Conservation (phyloP, 2,113 vertebrate genomes). For the Oncorhynchus tshawytscha region DNA sequence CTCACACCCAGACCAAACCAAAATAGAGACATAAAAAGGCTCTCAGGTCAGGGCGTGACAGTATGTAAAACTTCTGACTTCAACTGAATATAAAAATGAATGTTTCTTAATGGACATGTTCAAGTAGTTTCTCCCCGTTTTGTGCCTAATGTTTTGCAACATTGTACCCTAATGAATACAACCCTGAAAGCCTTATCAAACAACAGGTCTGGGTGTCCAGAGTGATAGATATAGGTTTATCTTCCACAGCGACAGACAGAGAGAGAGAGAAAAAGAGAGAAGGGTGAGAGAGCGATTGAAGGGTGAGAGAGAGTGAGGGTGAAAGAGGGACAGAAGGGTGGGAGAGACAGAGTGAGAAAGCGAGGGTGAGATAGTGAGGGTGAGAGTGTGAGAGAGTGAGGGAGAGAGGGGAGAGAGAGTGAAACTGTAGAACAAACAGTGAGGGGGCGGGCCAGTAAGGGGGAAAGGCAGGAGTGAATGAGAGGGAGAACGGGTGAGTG, state of each 20-base stretch:
- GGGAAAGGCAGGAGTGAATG: neutral
- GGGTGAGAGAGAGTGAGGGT: neutral
- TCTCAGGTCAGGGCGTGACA: too few relatives aligned
- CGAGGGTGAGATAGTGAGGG: neutral
- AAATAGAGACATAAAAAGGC: too few relatives aligned
- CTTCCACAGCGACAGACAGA: constrained; percentile 10
- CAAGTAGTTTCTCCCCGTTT: too few relatives aligned
- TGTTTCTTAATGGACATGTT: too few relatives aligned
- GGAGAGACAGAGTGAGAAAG: constrained; percentile 1
- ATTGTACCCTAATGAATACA: too few relatives aligned
- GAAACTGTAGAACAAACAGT: neutral
- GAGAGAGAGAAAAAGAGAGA: too few relatives aligned
- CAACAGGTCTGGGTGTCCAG: constrained; percentile 38
- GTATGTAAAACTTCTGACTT: too few relatives aligned
- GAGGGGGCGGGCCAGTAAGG: too few relatives aligned
- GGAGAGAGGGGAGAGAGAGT: neutral
- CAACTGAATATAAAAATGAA: too few relatives aligned
- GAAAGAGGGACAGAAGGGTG: neutral
- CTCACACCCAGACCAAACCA: too few relatives aligned
- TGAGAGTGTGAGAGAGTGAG: neutral
- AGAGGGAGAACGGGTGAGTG: neutral
- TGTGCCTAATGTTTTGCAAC: too few relatives aligned
- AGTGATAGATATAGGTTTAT: constrained; percentile 44
- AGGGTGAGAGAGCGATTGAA: neutral
- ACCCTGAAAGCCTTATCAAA: constrained; percentile 1